Evolutionary conservation across 2,888 invertebrate species (phyloP), one percentile per base, ranked within the genome.

Genomic region (Operophtera brumata): DNA sequence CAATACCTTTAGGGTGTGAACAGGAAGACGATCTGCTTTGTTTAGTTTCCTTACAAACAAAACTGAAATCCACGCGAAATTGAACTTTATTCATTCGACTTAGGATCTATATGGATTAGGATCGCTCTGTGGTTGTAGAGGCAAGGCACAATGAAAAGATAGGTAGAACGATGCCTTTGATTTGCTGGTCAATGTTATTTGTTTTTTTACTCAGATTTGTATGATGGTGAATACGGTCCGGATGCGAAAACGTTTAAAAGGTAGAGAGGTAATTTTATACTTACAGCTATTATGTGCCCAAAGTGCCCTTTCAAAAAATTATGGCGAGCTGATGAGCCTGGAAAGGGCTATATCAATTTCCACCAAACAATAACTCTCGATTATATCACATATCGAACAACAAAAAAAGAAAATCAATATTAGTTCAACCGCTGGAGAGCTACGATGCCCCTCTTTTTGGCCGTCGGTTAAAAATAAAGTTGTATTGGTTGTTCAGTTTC

Each of bases 151-250:
- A 58, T 57, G 47, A 37, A 44, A 47, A 57, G 54, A 53, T 67
- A 69, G 69, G 69, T 69, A 70, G 61, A 64, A 50, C 46, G 56
- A 48, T 35, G 47, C 64, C 56, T 64, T 66, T 60, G 63, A 66
- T 67, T 65, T 57, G 63, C 32, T 56, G 47, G 62, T 54, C 62
- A 61, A 61, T 57, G 62, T 48, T 57, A 57, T 66, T 62, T 47
- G 59, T 59, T 59, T 54, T 62, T 54, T 13, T 28, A 39, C 13
- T 7, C 25, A 40, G 25, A 9, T 13, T 54, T 30, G 40, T 28
- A 39, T 13, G 26, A 20, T n/a, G 20, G 6, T 34, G 20, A 20
- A 20, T 20, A 20, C 4, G 20, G 20, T 20, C 2, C 20, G 6
- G 28, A 7, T 30, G 30, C 30, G 8, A 30, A 20, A 30, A 30